phyloP scores from a whole-genome alignment of 2,888 invertebrate genomes.

The Acrobasis suavella region DNA sequence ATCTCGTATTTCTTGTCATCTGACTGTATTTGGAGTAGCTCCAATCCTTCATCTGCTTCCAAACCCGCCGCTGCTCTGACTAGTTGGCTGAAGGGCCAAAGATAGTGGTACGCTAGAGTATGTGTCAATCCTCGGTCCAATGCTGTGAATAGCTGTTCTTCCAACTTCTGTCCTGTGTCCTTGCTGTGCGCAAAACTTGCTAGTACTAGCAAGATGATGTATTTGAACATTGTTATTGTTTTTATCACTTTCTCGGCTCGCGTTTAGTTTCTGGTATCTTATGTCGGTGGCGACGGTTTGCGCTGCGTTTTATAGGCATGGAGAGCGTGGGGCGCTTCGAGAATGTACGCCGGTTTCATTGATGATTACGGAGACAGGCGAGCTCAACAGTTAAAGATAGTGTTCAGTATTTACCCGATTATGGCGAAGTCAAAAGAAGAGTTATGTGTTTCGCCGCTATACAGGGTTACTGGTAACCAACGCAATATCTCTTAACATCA shows the following conservation, averaged over 20 bases:
- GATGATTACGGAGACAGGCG: constrained; percentile 63
- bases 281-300: constrained; percentile 43
- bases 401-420: neutral
- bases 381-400: constrained; percentile 53
- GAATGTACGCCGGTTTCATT: constrained; percentile 68
- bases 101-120: constrained; percentile 62
- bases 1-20: constrained; percentile 61
- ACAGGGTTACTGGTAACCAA: too few relatives aligned
- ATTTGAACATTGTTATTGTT: constrained; percentile 52
- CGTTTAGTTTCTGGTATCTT: constrained; percentile 36
- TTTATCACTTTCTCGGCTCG: constrained; percentile 22
- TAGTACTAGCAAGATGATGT: constrained; percentile 51
- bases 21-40: constrained; percentile 67
- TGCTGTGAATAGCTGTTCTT: constrained; percentile 61
- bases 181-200: constrained; percentile 48
- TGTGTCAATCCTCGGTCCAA: constrained; percentile 67
- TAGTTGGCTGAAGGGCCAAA: constrained; percentile 75
- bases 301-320: constrained; percentile 67
- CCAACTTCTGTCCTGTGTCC: constrained; percentile 48
- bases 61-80: constrained; percentile 61
- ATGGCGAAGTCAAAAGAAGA: too few relatives aligned
- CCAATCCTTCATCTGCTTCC: constrained; percentile 56
- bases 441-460: too few relatives aligned
- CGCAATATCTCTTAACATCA: too few relatives aligned
- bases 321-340: constrained; percentile 61